Base-by-base conservation (phyloP, 2,888 invertebrate species). In the Yponomeuta evonymella region DNA sequence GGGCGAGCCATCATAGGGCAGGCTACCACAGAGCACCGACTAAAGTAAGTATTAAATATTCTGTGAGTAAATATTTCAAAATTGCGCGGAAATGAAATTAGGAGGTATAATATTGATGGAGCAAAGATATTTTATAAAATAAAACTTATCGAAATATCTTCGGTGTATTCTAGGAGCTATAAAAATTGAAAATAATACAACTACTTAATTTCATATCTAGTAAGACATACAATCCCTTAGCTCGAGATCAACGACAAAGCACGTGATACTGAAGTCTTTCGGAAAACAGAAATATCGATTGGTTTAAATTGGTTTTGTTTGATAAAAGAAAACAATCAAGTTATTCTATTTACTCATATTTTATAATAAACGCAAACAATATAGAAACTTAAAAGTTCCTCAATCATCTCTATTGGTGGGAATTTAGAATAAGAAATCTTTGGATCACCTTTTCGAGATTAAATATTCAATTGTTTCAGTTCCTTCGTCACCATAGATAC, bases 101-200 rank as follows among this genome's bases (percentile, higher is more conserved):
- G 9, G n/a, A 23, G 43, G 70, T 73, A 72, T 70, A 70, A 70
- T 72, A 92, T 92, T 92, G 92, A 92, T 92, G 92, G 92, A 91
- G 90, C 89, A 91, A 83, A 86, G 81, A 89, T 88, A 88, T 84
- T 90, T 91, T 90, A 91, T 86, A 91, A 90, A 90, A 91, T 91
- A 91, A 88, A 91, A 87, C 92, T 92, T 92, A 92, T 90, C 90
- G 87, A 91, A 90, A 91, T 91, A 92, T 92, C 92, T 92, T 92
- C 92, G 92, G 92, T 92, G 90, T 92, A 92, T 87, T 90, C 92
- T 91, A 92, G 92, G 91, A 92, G 84, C 90, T 92, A 91, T 90
- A 90, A 90, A 92, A 91, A 90, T 89, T 91, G 90, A 90, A 91
- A 92, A 91, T 91, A 91, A 90, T 92, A 91, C 88, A 90, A 88